phyloP scores from a whole-genome alignment of 2,797 vertebrate genomes.

The Platalea minor region DNA sequence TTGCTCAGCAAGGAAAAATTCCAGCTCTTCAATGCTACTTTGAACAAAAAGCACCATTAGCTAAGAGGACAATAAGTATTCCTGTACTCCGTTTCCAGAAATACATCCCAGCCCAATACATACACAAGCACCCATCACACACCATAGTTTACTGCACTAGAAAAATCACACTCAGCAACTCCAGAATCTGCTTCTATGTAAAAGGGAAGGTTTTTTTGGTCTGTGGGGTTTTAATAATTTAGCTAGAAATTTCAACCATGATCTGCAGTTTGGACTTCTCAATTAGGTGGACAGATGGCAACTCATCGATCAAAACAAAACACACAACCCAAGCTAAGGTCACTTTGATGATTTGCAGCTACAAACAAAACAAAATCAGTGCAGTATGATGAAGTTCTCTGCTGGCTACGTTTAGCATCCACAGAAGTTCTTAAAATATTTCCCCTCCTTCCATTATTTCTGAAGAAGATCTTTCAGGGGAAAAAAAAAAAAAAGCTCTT shows the following conservation, averaged over 20 bases:
- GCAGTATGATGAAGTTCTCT: conserved; percentile 6
- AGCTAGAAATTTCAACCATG: background rate
- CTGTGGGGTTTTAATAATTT: background rate
- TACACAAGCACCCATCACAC: background rate
- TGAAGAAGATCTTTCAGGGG: background rate
- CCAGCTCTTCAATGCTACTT: background rate
- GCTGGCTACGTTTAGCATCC: background rate
- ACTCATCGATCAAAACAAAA: background rate
- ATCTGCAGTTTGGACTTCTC: background rate
- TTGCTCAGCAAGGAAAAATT: background rate
- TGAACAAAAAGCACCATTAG: background rate
- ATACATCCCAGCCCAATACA: background rate
- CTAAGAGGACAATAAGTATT: background rate
- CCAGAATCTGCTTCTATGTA: background rate
- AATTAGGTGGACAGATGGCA: background rate
- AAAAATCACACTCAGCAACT: background rate
- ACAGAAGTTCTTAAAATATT: background rate
- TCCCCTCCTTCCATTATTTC: background rate
- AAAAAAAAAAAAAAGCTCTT: background rate
- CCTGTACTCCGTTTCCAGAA: background rate
- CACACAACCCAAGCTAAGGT: conserved; percentile 8
- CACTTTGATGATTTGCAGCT: conserved; percentile 22
- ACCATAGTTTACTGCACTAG: background rate
- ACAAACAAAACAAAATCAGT: conserved; percentile 13
- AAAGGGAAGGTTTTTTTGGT: background rate